phyloP scores from a whole-genome alignment of 2,113 vertebrate genomes.

The Ageneiosus marmoratus region DNA sequence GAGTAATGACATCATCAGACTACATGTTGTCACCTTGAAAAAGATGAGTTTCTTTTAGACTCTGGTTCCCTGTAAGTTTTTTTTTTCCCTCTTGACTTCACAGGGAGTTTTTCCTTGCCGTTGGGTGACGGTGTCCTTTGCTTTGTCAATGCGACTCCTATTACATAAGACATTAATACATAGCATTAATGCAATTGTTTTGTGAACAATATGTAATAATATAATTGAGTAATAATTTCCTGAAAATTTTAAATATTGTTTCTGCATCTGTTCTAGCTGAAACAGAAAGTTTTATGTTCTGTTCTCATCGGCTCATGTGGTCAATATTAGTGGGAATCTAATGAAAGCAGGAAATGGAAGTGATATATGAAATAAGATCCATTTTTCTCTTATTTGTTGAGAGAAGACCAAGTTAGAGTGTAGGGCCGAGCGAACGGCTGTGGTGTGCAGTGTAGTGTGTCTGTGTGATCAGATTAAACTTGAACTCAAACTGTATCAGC shows the following conservation, averaged over 20 bases:
- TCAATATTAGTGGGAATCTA: not conserved
- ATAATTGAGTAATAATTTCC: not conserved
- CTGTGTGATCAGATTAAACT: not conserved
- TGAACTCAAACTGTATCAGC: not conserved
- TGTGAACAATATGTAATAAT: not conserved
- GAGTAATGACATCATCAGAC: not conserved
- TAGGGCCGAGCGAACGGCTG: not conserved
- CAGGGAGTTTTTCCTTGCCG: not conserved
- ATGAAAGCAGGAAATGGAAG: not conserved
- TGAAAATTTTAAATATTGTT: not conserved
- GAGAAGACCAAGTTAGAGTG: not conserved
- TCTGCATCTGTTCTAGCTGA: not conserved
- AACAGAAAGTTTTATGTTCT: not conserved
- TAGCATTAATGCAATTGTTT: not conserved
- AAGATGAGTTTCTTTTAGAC: not conserved
- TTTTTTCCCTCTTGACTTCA: not conserved
- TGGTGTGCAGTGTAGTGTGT: not conserved
- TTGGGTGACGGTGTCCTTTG: not conserved
- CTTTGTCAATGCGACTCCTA: not conserved
- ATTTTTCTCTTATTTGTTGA: not conserved
- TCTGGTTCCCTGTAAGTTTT: not conserved
- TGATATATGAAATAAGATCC: not conserved
- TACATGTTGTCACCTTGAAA: not conserved
- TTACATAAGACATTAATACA: not conserved
- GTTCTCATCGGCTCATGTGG: not conserved